Evolutionary conservation across 2,888 invertebrate species (phyloP), one percentile per base, ranked within the genome.

Genomic region (Noctua fimbriata): DNA sequence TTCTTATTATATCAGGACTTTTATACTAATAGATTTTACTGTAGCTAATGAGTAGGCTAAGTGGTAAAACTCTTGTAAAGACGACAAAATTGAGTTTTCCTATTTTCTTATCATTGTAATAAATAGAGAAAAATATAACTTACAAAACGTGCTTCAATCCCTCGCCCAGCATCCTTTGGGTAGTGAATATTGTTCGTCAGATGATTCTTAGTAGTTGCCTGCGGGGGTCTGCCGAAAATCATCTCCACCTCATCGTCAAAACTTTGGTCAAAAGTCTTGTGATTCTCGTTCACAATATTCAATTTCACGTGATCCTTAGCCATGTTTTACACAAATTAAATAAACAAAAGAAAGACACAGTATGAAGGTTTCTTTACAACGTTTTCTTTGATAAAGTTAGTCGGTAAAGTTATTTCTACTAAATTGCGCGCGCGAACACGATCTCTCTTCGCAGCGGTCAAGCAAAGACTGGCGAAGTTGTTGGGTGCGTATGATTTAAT

Each of bases 191-290:
- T 94, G 21, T 90, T 90, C n/a, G 78, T 85, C 0, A 74, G 49
- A 18, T 69, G 85, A 12, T 81, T 83, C 63, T 92, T 92, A 10
- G 91, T 89, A 0, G 92, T 88, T 24, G 84, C 84, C 9, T 94
- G 92, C 24, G 79, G 24, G 12, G 95, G 93, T 16, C 86, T 93
- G 1, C 96, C 95, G 79, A 96, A 96, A 77, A 96, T 91, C 92
- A 92, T 92, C 69, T 95, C 95, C 0, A 96, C 88, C 12, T 92
- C 93, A 41, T 93, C 92, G 66, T 95, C 93, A 5, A 84, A 86
- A 60, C 87, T 76, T 72, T 83, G 88, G 16, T 82, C 83, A 4
- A 81, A 58, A 58, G 87, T 84, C 76, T 92, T 93, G 44, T 90
- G 87, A 6, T 90, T 82, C 58, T 93, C 92, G 60, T 92, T 90